Percentiles rank a stretch among this genome's conserved stretches.
Conservation (phyloP, 92 coral and sea anemone species). For the Epizoanthus stellaris region DNA sequence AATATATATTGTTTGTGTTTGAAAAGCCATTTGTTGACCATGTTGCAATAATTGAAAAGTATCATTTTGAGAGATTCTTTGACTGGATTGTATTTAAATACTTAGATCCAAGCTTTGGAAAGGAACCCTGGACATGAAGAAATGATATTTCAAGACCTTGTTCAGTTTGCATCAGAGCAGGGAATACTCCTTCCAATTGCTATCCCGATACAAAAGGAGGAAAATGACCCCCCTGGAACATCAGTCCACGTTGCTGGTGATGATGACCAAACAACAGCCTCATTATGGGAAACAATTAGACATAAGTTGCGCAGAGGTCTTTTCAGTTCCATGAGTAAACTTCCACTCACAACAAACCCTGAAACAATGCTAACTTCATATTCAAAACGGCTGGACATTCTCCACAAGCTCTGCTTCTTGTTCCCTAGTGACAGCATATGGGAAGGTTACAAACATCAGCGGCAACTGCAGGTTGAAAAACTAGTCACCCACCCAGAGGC, state of each 20-base stretch:
- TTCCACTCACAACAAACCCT: slow-evolving; percentile 53
- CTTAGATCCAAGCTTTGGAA: slow-evolving; percentile 84
- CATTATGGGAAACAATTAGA: slow-evolving; percentile 78
- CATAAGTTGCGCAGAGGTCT: slow-evolving; percentile 62
- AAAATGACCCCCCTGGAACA: slow-evolving; percentile 43
- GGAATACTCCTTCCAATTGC: slow-evolving; percentile 78
- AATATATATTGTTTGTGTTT: no score
- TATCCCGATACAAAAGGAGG: slow-evolving; percentile 16
- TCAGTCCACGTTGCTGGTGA: slow-evolving; percentile 34
- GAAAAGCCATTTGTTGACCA: no score
- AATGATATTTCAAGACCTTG: slow-evolving; percentile 79
- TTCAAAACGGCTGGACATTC: slow-evolving; percentile 54
- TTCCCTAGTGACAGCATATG: slow-evolving; percentile 70
- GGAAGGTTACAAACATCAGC: slow-evolving; percentile 72
- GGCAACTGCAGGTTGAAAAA: slow-evolving; percentile 65
- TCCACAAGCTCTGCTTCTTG: slow-evolving; percentile 71
- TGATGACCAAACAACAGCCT: slow-evolving; percentile 62
- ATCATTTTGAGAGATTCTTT: no score
- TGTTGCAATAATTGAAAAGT: no score
- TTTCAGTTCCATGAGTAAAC: slow-evolving; percentile 59
- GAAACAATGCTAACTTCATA: slow-evolving; percentile 27
- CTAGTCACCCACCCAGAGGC: slow-evolving; percentile 52
- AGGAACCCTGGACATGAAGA: slow-evolving; percentile 89
- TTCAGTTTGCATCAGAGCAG: slow-evolving; percentile 82
- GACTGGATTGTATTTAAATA: no score